Evolutionary conservation across 2,888 invertebrate species (phyloP), one percentile per base, ranked within the genome.

Genomic region (Atethmia centrago): DNA sequence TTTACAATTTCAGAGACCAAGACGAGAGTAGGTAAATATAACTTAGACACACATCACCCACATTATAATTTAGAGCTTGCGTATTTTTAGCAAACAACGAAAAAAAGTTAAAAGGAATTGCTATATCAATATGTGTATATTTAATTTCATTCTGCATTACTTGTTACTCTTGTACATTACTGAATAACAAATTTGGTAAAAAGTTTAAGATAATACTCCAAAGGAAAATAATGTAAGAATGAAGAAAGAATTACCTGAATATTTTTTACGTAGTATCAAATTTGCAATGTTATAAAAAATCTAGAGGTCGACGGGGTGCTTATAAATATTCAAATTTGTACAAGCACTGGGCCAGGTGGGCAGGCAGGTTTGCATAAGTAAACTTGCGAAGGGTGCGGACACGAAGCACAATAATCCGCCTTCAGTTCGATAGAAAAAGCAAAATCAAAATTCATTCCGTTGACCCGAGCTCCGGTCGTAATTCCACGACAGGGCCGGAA

Each of bases 381-480:
- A 92, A 90, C 90, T 82, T 75, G 75, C 81, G 81, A 79, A 81
- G 85, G 89, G 90, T 79, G 87, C 86, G 87, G 89, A 89, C 90
- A 89, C 79, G 72, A 85, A 86, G 86, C 88, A 90, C 90, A 90
- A 92, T 93, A 94, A 93, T 93, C 93, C 92, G 82, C 81, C 83
- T 89, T 88, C 75, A 71, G 83, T 85, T 86, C 90, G 85, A 94
- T 94, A 92, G 94, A 93, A 94, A 94, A 93, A 93, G 90, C 93
- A 90, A 92, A 94, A 94, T 94, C 94, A 93, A 94, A 95, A 95
- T 95, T 95, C 94, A 95, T 95, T 94, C 92, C 91, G 90, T 89
- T 94, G 94, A 94, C 94, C 94, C 93, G 85, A 80, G 87, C 82
- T 64, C 80, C 88, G 90, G 86, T 88, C 92, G 93, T 94, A 94